Conservation (phyloP, 1,140 invertebrate genomes). For the Aphidius ervi region DNA sequence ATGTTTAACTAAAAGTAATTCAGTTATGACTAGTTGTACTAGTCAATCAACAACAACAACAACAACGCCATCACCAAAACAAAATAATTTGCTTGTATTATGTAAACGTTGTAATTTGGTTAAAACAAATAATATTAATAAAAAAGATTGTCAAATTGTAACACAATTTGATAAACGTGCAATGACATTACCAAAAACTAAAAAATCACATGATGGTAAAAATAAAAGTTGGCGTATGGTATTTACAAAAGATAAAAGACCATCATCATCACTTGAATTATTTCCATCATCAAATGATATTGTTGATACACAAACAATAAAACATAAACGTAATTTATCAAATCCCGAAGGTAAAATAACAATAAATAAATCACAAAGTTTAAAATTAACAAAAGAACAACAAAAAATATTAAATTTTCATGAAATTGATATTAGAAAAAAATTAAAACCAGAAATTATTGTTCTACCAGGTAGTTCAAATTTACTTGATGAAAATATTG, state of each 20-base stretch:
- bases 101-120: slow-evolving; percentile 44
- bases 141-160: slow-evolving; percentile 23
- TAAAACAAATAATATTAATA: slow-evolving; percentile 30
- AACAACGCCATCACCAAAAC: slow-evolving; percentile 9
- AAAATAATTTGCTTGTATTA: slow-evolving; percentile 26
- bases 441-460: slow-evolving; percentile 39
- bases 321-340: slow-evolving; percentile 42
- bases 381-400: slow-evolving; percentile 25
- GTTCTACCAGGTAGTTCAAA: slow-evolving; percentile 36
- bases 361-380: slow-evolving; percentile 15
- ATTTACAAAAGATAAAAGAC: slow-evolving; percentile 47
- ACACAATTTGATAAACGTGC: slow-evolving; percentile 40
- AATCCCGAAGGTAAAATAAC: slow-evolving; percentile 42
- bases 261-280: slow-evolving; percentile 43
- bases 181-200: slow-evolving; percentile 45
- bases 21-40: slow-evolving; percentile 27
- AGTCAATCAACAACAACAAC: no score
- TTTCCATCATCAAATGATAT: slow-evolving; percentile 31
- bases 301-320: slow-evolving; percentile 14
- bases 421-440: slow-evolving; percentile 39
- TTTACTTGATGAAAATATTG: slow-evolving; percentile 33
- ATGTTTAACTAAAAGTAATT: slow-evolving; percentile 40
- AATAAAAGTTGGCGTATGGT: slow-evolving; percentile 47
- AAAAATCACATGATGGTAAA: slow-evolving; percentile 41
- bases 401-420: slow-evolving; percentile 32